A percentile compares a stretch with the other conserved stretches of the same genome.
Conservation (phyloP, 2,113 vertebrate genomes). For the Xiphias gladius region DNA sequence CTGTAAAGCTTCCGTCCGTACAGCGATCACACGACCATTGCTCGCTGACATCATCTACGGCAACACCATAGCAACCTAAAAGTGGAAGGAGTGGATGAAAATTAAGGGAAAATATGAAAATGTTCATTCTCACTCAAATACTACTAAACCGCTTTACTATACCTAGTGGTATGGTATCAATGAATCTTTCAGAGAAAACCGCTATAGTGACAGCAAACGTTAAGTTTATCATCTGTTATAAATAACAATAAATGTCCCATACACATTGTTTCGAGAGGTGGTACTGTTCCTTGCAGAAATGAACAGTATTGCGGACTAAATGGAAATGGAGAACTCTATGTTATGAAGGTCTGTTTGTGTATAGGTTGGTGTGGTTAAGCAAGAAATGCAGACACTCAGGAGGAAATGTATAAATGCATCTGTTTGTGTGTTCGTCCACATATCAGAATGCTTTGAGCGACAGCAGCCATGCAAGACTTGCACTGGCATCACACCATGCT, state of each 20-base stretch:
- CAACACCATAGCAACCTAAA: slow-evolving; percentile 95
- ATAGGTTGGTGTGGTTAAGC: slow-evolving; percentile 7
- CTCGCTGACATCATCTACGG: slow-evolving; percentile 85
- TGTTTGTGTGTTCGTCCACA: slow-evolving; percentile 25
- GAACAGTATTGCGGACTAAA: slow-evolving; percentile 21
- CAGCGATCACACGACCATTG: slow-evolving; percentile 95
- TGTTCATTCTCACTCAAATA: background rate
- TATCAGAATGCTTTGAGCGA: background rate
- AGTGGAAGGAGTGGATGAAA: slow-evolving; percentile 12
- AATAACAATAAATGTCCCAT: slow-evolving; percentile 27
- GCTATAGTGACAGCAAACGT: slow-evolving; percentile 23
- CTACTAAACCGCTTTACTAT: background rate
- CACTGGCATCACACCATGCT: background rate
- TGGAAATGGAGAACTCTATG: slow-evolving; percentile 44
- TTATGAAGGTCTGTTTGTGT: slow-evolving; percentile 17
- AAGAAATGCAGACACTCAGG: slow-evolving; percentile 13
- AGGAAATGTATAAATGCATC: background rate
- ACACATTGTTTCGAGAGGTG: slow-evolving; percentile 38
- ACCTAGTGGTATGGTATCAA: background rate
- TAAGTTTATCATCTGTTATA: slow-evolving; percentile 21
- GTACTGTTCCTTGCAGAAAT: slow-evolving; percentile 25
- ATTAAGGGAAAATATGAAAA: background rate
- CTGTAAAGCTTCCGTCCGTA: slow-evolving; percentile 87
- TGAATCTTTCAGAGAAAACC: slow-evolving; percentile 24
- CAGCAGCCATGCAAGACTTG: slow-evolving; percentile 3